Base-by-base conservation (phyloP, 1,140 invertebrate species). In the Myzus persicae region DNA sequence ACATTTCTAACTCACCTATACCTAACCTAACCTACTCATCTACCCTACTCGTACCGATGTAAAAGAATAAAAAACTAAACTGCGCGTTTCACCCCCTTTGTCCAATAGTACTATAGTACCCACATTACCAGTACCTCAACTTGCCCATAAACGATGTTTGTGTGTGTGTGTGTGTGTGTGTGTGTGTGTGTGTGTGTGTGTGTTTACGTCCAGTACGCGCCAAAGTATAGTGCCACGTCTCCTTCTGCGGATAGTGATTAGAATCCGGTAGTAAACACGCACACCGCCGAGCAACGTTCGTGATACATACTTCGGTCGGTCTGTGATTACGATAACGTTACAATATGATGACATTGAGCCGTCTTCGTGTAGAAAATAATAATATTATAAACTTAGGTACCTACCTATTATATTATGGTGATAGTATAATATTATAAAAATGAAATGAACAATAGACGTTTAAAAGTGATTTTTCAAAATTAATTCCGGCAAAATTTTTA, bases 221-320 rank as follows among this genome's bases (percentile, higher is more conserved):
- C 51, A 46, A 31, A 85, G 40, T 40, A 85, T 85, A 31, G 40
- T 31, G 38, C 38, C 40, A 84, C 51, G 48, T 59, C 48, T 90
- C 48, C 9, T n/a, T 38, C 24, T n/a, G 8, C 87, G 14, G 51
- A 67, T 76, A 76, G 31, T 82, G 76, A 82, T 92, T 76, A 91
- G 42, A 82, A 84, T 92, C 44, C 42, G n/a, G 91, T 24, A 92
- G 76, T 92, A 92, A 92, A 92, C 91, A 92, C 91, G 91, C 91
- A 92, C 91, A 40, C 31, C 67, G 40, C 46, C 67, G 40, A 20
- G 44, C 54, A 87, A 87, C 22, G 24, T 88, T 48, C 40, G 24
- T 91, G 38, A 22, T 67, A 38, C 26, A 54, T 91, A 82, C 48
- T 92, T 82, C 44, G n/a, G 76, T 51, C 67, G 20, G 7, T 51